phyloP scores from a whole-genome alignment of 1,140 invertebrate genomes.

The Drosophila murphyi region DNA sequence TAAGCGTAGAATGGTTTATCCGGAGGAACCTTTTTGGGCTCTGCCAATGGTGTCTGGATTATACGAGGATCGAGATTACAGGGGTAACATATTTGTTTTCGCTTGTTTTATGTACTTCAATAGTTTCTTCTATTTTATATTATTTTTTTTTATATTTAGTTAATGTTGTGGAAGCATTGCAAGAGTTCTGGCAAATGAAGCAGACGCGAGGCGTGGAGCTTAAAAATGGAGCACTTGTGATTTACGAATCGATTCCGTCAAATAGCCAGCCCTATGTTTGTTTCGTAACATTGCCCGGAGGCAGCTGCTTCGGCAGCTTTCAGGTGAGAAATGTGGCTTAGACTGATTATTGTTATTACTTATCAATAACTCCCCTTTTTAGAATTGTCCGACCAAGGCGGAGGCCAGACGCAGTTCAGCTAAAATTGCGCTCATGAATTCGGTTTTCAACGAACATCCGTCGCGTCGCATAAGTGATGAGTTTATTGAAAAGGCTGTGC shows the following conservation, averaged over 20 bases:
- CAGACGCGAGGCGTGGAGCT: slow-evolving; percentile 93
- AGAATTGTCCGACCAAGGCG: slow-evolving; percentile 97
- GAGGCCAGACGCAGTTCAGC: slow-evolving; percentile 96
- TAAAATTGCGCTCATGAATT: slow-evolving; percentile 98
- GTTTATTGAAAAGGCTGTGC: slow-evolving; percentile 96
- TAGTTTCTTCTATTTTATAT: background rate
- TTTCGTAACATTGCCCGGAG: slow-evolving; percentile 96
- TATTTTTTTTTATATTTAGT: slow-evolving; percentile 87
- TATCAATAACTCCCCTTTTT: slow-evolving; percentile 36
- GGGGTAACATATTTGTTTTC: slow-evolving; percentile 51
- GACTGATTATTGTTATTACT: too few relatives aligned
- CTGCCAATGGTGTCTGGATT: slow-evolving; percentile 78
- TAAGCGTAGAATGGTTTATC: slow-evolving; percentile 72
- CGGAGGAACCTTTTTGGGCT: slow-evolving; percentile 83
- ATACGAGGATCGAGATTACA: slow-evolving; percentile 79
- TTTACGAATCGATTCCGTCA: slow-evolving; percentile 97
- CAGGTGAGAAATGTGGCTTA: slow-evolving; percentile 86
- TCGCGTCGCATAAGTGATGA: slow-evolving; percentile 96
- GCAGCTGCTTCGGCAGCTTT: slow-evolving; percentile 98
- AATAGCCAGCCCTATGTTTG: slow-evolving; percentile 96
- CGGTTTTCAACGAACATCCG: slow-evolving; percentile 98
- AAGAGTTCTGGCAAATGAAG: slow-evolving; percentile 99
- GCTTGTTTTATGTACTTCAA: background rate
- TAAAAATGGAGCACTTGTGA: slow-evolving; percentile 95
- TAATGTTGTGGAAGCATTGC: slow-evolving; percentile 97